Conservation (phyloP, 2,797 vertebrate genomes). For the Sparidentex hasta region DNA sequence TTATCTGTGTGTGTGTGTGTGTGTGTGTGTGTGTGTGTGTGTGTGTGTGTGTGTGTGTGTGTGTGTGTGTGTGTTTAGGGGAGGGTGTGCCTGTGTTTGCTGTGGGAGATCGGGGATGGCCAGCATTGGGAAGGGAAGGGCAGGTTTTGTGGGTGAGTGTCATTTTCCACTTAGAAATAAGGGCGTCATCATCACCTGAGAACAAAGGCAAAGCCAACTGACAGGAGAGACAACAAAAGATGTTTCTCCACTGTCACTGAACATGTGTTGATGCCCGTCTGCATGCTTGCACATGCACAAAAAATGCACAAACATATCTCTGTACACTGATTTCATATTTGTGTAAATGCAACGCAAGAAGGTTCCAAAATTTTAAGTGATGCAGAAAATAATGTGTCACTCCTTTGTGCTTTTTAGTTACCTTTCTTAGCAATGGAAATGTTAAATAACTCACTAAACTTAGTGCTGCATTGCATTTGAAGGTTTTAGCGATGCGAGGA, state of each 20-base stretch:
- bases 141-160: constrained; percentile 47
- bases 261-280: neutral
- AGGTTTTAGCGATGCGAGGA: too few species aligned
- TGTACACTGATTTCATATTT: neutral
- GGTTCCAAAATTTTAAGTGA: neutral
- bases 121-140: constrained; percentile 47
- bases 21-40: constrained; percentile 42
- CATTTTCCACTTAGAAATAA: constrained; percentile 65
- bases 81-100: constrained; percentile 57
- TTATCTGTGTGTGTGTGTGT: constrained; percentile 1
- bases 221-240: constrained; percentile 50
- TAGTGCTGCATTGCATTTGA: too few species aligned
- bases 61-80: constrained; percentile 18
- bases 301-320: neutral
- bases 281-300: constrained; percentile 6
- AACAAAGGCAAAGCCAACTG: constrained; percentile 66
- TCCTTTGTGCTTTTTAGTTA: neutral
- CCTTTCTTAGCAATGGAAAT: neutral
- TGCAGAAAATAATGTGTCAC: neutral
- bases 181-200: constrained; percentile 64
- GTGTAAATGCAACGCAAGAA: neutral
- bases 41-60: constrained; percentile 34
- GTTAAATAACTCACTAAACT: neutral
- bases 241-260: neutral
- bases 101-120: constrained; percentile 48